A percentile compares a stretch with the other conserved stretches of the same genome.
phyloP scores from a whole-genome alignment of 2,888 invertebrate genomes.

The Sisyra nigra region DNA sequence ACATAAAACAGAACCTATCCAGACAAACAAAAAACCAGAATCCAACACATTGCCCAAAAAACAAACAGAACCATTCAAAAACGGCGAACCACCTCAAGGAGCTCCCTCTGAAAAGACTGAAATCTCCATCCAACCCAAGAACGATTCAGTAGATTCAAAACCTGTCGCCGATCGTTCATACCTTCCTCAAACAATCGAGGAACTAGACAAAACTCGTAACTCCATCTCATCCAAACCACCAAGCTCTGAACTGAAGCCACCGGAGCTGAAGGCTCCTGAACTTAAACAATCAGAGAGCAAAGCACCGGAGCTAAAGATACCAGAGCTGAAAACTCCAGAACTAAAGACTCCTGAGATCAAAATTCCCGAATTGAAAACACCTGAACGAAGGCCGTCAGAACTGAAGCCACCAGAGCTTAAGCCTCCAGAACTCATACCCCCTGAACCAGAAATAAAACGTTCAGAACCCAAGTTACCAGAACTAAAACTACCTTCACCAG shows the following conservation, averaged over 20 bases:
- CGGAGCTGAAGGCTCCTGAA: conserved; percentile 3
- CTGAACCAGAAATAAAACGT: conserved; percentile 15
- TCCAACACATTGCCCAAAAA: too few relatives aligned
- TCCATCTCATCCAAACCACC: conserved; percentile 9
- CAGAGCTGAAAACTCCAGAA: conserved; percentile 7
- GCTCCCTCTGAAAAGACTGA: too few relatives aligned
- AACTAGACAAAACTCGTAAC: conserved; percentile 7
- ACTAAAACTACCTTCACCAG: conserved; percentile 8
- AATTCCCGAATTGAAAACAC: conserved; percentile 10
- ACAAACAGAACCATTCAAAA: too few relatives aligned
- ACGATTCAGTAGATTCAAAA: too few relatives aligned
- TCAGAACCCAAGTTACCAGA: conserved; percentile 12
- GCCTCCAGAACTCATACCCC: conserved; percentile 5
- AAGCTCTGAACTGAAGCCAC: not conserved
- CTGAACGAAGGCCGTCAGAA: conserved; percentile 14
- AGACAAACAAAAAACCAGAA: too few relatives aligned
- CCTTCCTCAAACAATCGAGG: not conserved
- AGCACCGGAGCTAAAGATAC: too few relatives aligned
- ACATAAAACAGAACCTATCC: too few relatives aligned
- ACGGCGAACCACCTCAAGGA: too few relatives aligned
- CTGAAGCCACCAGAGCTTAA: conserved; percentile 17
- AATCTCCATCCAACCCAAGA: too few relatives aligned
- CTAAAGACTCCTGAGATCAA: conserved; percentile 9
- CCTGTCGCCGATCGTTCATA: too few relatives aligned
- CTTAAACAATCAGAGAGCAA: conserved; percentile 10